Evolutionary conservation across 2,797 vertebrate genomes (phyloP).

Genomic region (Schizopygopsis malacanthus): DNA sequence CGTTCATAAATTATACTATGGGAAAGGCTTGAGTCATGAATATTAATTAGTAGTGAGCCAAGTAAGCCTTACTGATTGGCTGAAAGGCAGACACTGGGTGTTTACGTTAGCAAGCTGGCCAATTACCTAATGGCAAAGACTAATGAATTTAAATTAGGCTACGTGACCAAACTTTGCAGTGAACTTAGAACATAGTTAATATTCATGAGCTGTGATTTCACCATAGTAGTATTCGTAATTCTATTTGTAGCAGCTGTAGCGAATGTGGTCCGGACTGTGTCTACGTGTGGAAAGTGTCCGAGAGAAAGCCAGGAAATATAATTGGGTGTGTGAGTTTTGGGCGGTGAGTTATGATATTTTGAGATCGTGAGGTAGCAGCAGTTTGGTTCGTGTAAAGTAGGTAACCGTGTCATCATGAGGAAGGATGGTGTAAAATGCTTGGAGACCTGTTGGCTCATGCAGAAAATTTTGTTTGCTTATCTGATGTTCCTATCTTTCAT

Average conservation of each 20-base stretch:
- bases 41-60: background rate
- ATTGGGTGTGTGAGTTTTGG: conserved; percentile 26
- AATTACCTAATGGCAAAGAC: background rate
- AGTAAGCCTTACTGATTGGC: background rate
- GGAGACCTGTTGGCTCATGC: background rate
- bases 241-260: conserved; percentile 68
- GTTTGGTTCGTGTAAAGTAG: background rate
- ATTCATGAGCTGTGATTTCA: background rate
- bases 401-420: background rate
- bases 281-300: conserved; percentile 31
- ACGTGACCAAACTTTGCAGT: background rate
- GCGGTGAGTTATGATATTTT: background rate
- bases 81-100: background rate
- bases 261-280: conserved; percentile 52
- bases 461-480: background rate
- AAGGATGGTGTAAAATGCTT: background rate
- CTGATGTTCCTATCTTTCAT: background rate
- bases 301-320: conserved; percentile 13
- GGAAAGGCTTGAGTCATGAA: background rate
- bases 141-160: background rate
- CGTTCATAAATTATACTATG: background rate
- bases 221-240: conserved; percentile 4
- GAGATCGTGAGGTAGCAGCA: background rate
- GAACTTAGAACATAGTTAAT: background rate
- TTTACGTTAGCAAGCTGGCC: background rate